A percentile compares a stretch with the other conserved stretches of the same genome.
Evolutionary conservation across 2,888 invertebrate species (phyloP).

Genomic region (Biston stratarius): DNA sequence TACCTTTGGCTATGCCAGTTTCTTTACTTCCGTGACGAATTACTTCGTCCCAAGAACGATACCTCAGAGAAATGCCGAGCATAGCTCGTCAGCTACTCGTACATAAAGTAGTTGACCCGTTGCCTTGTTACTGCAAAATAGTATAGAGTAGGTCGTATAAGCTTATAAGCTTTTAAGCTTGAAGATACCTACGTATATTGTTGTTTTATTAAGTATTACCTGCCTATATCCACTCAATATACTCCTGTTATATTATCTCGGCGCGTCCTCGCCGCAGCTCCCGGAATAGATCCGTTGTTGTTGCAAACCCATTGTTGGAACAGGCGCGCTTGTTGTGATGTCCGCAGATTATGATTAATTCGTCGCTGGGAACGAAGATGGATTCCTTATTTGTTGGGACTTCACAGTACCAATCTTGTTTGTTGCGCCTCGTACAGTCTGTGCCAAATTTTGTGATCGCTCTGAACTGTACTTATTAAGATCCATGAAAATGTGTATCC

Average conservation of each 20-base stretch:
- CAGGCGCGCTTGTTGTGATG: slow-evolving; percentile 17
- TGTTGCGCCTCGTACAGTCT: neutral
- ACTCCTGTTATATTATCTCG: neutral
- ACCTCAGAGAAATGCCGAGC: no score
- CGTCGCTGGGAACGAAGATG: slow-evolving; percentile 16
- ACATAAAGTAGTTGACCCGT: no score
- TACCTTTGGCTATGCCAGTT: no score
- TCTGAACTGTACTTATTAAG: neutral
- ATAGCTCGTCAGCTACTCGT: no score
- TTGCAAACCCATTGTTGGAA: neutral
- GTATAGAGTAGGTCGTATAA: no score
- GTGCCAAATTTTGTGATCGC: neutral
- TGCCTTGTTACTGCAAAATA: no score
- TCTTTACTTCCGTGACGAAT: no score
- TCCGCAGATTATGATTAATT: slow-evolving; percentile 21
- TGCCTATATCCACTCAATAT: neutral
- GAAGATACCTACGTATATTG: no score
- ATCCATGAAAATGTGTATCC: neutral
- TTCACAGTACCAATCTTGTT: neutral
- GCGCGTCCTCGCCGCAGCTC: neutral
- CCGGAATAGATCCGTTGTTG: neutral
- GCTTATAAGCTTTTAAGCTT: no score
- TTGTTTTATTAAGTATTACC: no score
- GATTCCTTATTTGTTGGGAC: slow-evolving; percentile 12
- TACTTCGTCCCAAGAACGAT: no score